phyloP scores from a whole-genome alignment of 2,113 vertebrate genomes.

The Dasyornis broadbenti region DNA sequence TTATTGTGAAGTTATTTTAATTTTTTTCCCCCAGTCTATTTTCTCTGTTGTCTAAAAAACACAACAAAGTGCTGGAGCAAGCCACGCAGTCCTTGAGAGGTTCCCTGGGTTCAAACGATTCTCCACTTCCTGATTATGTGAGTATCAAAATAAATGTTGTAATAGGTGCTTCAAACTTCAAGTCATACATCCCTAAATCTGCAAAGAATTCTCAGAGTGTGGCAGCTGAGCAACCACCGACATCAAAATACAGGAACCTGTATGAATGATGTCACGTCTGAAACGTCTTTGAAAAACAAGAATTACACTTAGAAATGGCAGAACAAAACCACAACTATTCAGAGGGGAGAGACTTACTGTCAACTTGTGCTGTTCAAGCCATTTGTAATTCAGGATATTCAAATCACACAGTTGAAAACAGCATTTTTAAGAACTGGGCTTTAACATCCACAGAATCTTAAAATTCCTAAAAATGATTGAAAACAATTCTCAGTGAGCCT shows the following conservation, averaged over 20 bases:
- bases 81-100: conserved; percentile 91
- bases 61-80: conserved; percentile 98
- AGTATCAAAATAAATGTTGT: conserved; percentile 69
- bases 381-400: neutral
- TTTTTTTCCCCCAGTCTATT: conserved; percentile 77
- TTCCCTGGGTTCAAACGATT: conserved; percentile 75
- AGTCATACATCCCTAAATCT: neutral
- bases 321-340: conserved; percentile 28
- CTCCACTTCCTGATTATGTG: conserved; percentile 92
- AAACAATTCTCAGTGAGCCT: neutral
- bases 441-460: neutral
- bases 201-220: neutral
- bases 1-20: neutral
- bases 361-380: neutral
- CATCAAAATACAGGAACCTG: conserved; percentile 52
- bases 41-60: conserved; percentile 96
- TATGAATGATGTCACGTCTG: conserved; percentile 48
- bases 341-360: neutral
- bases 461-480: neutral
- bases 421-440: neutral
- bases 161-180: neutral
- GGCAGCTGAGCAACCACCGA: neutral
- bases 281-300: neutral
- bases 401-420: neutral
- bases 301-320: neutral